Evolutionary conservation across 2,888 invertebrate genomes (phyloP).

Genomic region (Xylocampa areola): DNA sequence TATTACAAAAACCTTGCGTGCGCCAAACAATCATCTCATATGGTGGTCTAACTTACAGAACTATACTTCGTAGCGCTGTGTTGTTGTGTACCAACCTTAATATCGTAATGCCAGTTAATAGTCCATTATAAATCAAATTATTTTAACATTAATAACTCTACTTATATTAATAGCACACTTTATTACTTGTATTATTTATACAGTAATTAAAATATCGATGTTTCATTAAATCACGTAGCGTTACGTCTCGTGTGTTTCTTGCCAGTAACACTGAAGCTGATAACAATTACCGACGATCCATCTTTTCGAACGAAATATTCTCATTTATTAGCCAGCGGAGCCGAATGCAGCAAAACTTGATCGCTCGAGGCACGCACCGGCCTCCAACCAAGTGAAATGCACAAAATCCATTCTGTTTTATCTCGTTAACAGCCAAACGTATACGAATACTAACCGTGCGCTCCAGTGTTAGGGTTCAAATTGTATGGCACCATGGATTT

Average conservation of each 20-base stretch:
- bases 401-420: conserved; percentile 88
- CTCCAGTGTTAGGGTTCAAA: conserved; percentile 58
- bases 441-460: conserved; percentile 60
- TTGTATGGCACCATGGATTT: conserved; percentile 55
- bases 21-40: conserved; percentile 38
- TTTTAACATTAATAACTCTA: conserved; percentile 36
- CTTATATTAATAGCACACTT: conserved; percentile 32
- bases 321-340: conserved; percentile 58
- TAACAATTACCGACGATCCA: conserved; percentile 53
- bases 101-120: conserved; percentile 28
- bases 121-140: conserved; percentile 40
- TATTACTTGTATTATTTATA: conserved; percentile 27
- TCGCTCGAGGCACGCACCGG: conserved; percentile 67
- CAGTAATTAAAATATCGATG: conserved; percentile 38
- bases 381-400: conserved; percentile 83
- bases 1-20: conserved; percentile 47
- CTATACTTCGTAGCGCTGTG: conserved; percentile 1
- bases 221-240: conserved; percentile 46
- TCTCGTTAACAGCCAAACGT: conserved; percentile 71
- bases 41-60: conserved; percentile 40
- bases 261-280: conserved; percentile 39
- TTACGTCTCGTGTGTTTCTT: conserved; percentile 43
- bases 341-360: conserved; percentile 63
- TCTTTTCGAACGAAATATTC: conserved; percentile 57
- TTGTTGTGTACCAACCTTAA: conserved; percentile 10